Conservation (phyloP, 2,113 vertebrate genomes). For the Sigmodon hispidus region DNA sequence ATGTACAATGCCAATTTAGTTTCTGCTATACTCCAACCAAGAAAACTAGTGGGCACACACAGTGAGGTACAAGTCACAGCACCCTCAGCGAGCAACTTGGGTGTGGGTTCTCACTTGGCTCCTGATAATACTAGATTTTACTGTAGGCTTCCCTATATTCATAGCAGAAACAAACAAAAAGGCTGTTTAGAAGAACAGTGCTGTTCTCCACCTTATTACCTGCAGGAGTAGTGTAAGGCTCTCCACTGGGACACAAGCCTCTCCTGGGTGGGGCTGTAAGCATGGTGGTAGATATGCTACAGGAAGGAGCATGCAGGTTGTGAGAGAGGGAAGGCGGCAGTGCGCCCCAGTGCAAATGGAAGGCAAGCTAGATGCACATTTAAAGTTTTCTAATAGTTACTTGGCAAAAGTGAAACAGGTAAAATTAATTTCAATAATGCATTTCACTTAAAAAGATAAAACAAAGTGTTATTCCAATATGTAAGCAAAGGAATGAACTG, state of each 20-base stretch:
- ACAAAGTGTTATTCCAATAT: not conserved
- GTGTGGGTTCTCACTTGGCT: not conserved
- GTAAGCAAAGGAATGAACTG: not conserved
- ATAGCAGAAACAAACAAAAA: not conserved
- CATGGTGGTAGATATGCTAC: not conserved
- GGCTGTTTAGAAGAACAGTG: not conserved
- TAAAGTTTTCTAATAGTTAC: not conserved
- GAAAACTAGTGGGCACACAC: not conserved
- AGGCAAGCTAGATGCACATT: not conserved
- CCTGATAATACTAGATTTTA: not conserved
- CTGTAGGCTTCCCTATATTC: not conserved
- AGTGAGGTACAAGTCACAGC: not conserved
- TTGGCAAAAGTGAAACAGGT: not conserved
- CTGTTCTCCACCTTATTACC: not conserved
- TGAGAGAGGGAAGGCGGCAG: not conserved
- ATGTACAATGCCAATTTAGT: not conserved
- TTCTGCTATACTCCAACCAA: not conserved
- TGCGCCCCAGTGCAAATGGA: not conserved
- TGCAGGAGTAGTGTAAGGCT: not conserved
- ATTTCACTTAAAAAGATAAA: conserved; percentile 34
- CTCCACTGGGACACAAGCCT: not conserved
- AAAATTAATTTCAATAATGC: not conserved
- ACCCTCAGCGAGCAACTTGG: not conserved
- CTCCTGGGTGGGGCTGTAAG: not conserved
- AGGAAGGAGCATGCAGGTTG: not conserved